Base-by-base conservation (phyloP, 64 coral and sea anemone species). In the Montipora capricornis region DNA sequence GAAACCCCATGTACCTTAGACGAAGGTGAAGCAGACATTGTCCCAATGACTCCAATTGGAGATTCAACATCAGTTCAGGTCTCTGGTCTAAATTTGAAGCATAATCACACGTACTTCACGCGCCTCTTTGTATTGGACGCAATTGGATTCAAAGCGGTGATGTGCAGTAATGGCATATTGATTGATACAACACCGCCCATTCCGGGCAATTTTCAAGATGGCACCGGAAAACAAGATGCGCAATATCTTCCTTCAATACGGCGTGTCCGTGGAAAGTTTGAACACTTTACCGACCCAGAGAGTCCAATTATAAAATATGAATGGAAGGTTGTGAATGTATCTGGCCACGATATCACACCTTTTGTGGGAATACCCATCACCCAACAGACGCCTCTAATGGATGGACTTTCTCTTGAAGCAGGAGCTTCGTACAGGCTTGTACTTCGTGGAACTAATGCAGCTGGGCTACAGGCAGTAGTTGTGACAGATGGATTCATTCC, bases 121-220 rank as follows among this genome's bases (percentile, higher is more conserved):
- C 94, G 97, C 1, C 60, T 98, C 20, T 29, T 88, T 46, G 88
- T 89, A 17, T 78, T 80, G 2, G 91, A 98, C 75, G 53, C 74
- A 0, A n/a, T 96, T 29, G 94, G 97, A 2, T 66, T 98, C 66
- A 91, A 76, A 13, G 87, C 94, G 17, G 91, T 98, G 15, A 95
- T 95, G 88, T 98, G 97, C 37, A 98, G 97, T 75, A 91, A 98
- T 78, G 97, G 97, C 13, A 49, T 98, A 8, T 84, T 89, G 15
- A 87, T 98, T 74, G 22, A 22, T 22, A 22, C 22, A 22, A 22
- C 22, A 22, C 22, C 22, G 22, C 22, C 22, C 22, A 22, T 22
- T 22, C 22, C 22, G 22, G 22, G 22, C 22, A 22, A 22, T 22
- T 22, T 22, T 22, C 22, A 22, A 22, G 22, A 22, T 22, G 22